These are phyloP conservation scores for Anguilla pacifica DNA, from an alignment of 2,797 vertebrate species.

Conservation along the genomic window DNA sequence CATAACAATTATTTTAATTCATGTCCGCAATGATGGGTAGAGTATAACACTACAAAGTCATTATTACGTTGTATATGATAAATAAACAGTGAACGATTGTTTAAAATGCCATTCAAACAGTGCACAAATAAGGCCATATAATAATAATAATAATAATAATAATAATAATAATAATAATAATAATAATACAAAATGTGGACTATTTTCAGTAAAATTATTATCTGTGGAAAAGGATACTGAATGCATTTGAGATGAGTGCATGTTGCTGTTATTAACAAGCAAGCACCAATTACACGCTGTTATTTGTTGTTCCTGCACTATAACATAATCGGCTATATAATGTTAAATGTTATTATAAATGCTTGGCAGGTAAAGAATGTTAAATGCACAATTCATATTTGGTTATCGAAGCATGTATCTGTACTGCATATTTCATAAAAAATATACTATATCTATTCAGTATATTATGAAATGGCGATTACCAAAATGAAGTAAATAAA, in stretches of 20 bases:
- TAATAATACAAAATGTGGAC: too few relatives aligned
- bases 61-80: neutral
- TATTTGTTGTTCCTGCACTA: too few relatives aligned
- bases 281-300: too few relatives aligned
- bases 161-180: too few relatives aligned
- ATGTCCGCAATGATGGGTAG: neutral
- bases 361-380: neutral
- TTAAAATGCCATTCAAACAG: neutral
- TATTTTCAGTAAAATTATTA: too few relatives aligned
- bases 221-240: too few relatives aligned
- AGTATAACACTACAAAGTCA: neutral
- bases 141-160: too few relatives aligned
- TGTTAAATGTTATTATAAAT: neutral
- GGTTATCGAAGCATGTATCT: neutral
- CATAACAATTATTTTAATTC: neutral
- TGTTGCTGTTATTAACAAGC: too few relatives aligned
- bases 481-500: neutral
- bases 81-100: too few relatives aligned
- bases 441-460: neutral
- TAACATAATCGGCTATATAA: neutral
- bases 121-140: too few relatives aligned
- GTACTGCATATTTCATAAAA: neutral
- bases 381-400: neutral
- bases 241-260: too few relatives aligned
- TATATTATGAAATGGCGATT: neutral